These are phyloP conservation scores for Synergus umbraculus DNA, from an alignment of 2,888 invertebrate genomes.

Conservation along the genomic window DNA sequence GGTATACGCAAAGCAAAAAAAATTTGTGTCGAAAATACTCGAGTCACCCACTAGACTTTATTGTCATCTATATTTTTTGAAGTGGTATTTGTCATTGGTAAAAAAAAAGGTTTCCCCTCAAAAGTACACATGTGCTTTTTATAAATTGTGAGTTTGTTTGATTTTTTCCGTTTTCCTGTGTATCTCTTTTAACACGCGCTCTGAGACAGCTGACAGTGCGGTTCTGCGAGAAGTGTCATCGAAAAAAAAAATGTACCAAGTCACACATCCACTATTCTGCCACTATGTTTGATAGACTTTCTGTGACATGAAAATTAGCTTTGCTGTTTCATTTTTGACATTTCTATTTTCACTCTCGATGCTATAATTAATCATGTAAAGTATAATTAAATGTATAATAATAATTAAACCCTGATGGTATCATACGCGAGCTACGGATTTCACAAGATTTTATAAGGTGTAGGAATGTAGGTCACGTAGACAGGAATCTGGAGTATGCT, in stretches of 20 bases:
- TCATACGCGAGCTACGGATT: no score
- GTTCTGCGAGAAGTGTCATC: background rate
- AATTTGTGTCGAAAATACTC: background rate
- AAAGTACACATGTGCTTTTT: conserved; percentile 13
- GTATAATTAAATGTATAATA: background rate
- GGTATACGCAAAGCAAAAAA: background rate
- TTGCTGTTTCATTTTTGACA: background rate
- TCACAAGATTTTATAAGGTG: no score
- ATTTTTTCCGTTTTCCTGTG: background rate
- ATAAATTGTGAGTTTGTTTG: conserved; percentile 17
- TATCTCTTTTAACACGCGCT: background rate
- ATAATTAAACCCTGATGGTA: background rate
- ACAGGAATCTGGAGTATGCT: no score
- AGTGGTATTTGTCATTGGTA: background rate
- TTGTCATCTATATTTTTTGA: background rate
- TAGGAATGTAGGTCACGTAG: no score
- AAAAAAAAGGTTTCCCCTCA: background rate
- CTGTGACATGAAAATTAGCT: background rate
- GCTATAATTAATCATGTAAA: background rate
- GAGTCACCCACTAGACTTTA: background rate
- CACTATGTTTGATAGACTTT: background rate
- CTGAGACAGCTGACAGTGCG: conserved; percentile 10
- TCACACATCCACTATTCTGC: background rate
- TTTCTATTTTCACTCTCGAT: background rate
- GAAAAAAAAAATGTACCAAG: background rate